Evolutionary conservation across 2,797 vertebrate species (phyloP), one percentile per base, ranked within the genome.

Genomic region (Aplochiton taeniatus): DNA sequence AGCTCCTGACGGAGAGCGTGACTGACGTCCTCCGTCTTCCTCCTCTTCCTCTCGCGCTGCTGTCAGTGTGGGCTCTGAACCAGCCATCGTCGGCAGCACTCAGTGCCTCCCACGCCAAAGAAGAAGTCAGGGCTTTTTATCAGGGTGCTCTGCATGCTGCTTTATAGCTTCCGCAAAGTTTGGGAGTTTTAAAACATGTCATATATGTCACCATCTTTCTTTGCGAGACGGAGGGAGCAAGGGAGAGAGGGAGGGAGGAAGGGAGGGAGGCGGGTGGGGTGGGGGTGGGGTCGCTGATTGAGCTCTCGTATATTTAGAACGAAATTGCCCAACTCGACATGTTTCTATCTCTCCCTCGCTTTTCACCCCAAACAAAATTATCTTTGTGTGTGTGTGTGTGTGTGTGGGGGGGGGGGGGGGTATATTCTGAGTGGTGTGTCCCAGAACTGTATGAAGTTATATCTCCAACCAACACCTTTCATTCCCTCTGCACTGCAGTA

Each of bases 401-500:
- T 5, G 8, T 52, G 14, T 17, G n/a, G n/a, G n/a, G n/a, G n/a
- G n/a, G n/a, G n/a, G n/a, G n/a, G n/a, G n/a, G n/a, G n/a, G n/a
- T n/a, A n/a, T n/a, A n/a, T n/a, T n/a, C n/a, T n/a, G n/a, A n/a
- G n/a, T 7, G 42, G 56, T 41, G 43, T 11, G 56, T 14, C 47
- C 47, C 47, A 10, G 42, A 44, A 44, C 14, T 44, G 17, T 17
- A 11, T 1, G 42, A 31, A 6, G 11, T 11, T n/a, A 49, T 11
- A 50, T 11, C 4, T 11, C 14, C 49, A 51, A 17, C 55, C 42
- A 16, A 20, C 47, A 19, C 4, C 49, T 44, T 16, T 19, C 48
- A 31, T 49, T 43, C 50, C 42, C 48, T 56, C 77, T 63, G 78
- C 74, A 80, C 70, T 84, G 84, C 83, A 77, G 79, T 14, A 74